Base-by-base conservation (phyloP, 1,140 invertebrate species). In the Limonius californicus region DNA sequence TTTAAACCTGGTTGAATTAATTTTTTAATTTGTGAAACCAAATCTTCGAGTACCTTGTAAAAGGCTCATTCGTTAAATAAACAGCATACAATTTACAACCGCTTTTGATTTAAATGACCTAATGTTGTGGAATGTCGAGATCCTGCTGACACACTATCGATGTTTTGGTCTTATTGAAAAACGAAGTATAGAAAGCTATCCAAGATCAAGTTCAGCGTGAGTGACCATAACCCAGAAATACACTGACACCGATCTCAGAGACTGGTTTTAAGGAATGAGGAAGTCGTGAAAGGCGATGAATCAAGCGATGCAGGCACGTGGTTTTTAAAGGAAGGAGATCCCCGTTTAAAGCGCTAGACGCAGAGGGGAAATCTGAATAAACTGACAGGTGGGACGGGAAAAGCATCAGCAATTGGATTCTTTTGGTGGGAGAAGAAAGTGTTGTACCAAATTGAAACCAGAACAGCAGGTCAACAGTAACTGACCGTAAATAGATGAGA, bases 181-280 rank as follows among this genome's bases (percentile, higher is more conserved):
- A 45, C 16, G 42, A 45, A 45, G 42, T 50, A n/a, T 55, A 61
- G 60, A 55, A 56, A 56, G 53, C 60, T 55, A 19, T 35, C 56
- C 53, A 61, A 61, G 60, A 61, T 67, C 66, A 74, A 72, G 72
- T 72, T 74, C 73, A 70, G 63, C 65, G 21, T 55, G 66, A 68
- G 69, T 71, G 64, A 53, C 60, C 65, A 70, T 74, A 65, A 74
- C 74, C 72, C 66, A 72, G 65, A 71, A 69, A 73, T 72, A 74
- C 68, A 74, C 67, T 74, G 73, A 70, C 74, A 73, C 61, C 64
- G 66, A 64, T 75, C 55, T 63, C 43, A 50, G 35, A 68, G 70
- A 71, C 72, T 73, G 72, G 72, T 73, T 73, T 65, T 66, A 50
- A 64, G 64, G 70, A 65, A 69, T 69, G 70, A 68, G 64, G 67